These are phyloP conservation scores for Lepeophtheirus salmonis DNA, from an alignment of 1,140 invertebrate species.

Conservation along the genomic window DNA sequence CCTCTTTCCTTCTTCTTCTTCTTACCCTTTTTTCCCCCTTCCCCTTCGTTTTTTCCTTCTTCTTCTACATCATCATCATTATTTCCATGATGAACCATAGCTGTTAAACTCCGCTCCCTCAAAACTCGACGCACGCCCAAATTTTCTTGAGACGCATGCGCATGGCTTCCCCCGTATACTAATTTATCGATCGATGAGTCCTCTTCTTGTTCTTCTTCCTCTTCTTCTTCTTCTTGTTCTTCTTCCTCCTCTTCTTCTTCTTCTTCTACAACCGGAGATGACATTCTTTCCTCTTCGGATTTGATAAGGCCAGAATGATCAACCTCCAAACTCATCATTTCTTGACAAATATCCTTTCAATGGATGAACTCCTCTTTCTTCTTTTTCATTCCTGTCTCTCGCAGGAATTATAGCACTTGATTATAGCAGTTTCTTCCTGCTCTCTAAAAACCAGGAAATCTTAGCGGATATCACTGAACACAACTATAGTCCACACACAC, in stretches of 20 bases:
- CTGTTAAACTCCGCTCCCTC: background rate
- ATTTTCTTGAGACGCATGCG: background rate
- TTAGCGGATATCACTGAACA: no score
- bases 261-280: background rate
- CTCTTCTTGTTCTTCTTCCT: background rate
- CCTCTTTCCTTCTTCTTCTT: background rate
- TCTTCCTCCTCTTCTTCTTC: background rate
- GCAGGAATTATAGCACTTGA: background rate
- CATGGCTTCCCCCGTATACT: background rate
- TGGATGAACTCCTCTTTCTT: background rate
- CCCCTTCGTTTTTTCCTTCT: background rate
- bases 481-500: background rate
- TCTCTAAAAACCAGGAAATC: no score
- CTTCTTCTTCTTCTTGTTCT: background rate
- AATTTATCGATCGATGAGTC: background rate
- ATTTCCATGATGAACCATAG: background rate
- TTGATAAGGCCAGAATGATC: background rate
- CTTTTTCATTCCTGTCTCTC: background rate
- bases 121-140: background rate
- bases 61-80: background rate
- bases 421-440: background rate
- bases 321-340: background rate
- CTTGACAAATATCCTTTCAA: background rate
- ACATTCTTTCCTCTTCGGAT: background rate
- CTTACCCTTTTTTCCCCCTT: background rate